Evolutionary conservation across 2,888 invertebrate species (phyloP).

Genomic region (Poecilus cupreus): DNA sequence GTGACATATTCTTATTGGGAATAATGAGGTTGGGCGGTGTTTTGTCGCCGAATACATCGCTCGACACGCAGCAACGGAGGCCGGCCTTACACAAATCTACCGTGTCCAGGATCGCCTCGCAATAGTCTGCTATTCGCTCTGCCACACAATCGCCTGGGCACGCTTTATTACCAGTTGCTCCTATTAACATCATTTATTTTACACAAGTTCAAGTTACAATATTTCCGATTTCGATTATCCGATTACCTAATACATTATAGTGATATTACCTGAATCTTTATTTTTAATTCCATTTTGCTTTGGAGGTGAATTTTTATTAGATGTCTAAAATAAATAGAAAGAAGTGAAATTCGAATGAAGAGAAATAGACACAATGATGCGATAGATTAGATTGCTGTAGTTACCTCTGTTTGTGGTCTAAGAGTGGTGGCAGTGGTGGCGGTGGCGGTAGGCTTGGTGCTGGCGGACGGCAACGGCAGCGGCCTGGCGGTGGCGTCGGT

Average conservation of each 20-base stretch:
- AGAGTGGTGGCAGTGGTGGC: constrained; percentile 64
- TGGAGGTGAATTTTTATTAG: constrained; percentile 45
- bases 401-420: constrained; percentile 64
- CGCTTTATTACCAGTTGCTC: constrained; percentile 66
- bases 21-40: constrained; percentile 84
- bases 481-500: constrained; percentile 68
- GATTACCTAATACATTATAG: too few species aligned
- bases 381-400: constrained; percentile 34
- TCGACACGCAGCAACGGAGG: constrained; percentile 87
- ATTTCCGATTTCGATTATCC: too few species aligned
- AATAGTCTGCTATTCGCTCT: constrained; percentile 87
- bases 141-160: constrained; percentile 92
- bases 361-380: too few species aligned
- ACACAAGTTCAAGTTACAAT: too few species aligned
- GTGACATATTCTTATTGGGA: constrained; percentile 73
- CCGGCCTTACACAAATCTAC: constrained; percentile 84
- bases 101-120: constrained; percentile 87
- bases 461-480: constrained; percentile 67
- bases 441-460: constrained; percentile 66
- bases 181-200: constrained; percentile 18
- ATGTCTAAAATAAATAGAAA: constrained; percentile 7
- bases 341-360: too few species aligned
- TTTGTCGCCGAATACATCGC: constrained; percentile 82
- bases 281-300: constrained; percentile 48
- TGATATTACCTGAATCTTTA: constrained; percentile 57